These are phyloP conservation scores for Ptychodera flava DNA, from an alignment of 35 echinoderm and acorn worm genomes.

Conservation along the genomic window DNA sequence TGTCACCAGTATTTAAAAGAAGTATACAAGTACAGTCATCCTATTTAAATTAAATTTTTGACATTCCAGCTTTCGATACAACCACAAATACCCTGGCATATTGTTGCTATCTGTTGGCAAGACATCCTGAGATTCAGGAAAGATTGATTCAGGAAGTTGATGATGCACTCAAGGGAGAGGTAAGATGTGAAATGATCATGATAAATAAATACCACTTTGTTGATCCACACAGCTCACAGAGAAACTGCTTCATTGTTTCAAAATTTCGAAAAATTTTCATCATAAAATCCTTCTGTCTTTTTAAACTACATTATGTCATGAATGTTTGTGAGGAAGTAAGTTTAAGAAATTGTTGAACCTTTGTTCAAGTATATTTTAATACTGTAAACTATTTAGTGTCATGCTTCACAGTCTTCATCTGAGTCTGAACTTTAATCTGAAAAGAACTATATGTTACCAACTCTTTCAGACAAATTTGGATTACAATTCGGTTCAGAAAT, in stretches of 20 bases:
- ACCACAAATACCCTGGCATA: constrained; percentile 36
- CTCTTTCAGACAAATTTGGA: too few species aligned
- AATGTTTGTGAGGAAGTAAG: too few species aligned
- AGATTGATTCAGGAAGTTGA: constrained; percentile 44
- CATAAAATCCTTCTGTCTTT: too few species aligned
- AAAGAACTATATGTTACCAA: too few species aligned
- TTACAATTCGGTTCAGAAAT: too few species aligned
- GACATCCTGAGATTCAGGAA: constrained; percentile 45
- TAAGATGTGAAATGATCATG: not conserved
- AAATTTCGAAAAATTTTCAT: constrained; percentile 22
- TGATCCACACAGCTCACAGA: constrained; percentile 26
- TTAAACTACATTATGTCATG: too few species aligned
- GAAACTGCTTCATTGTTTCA: constrained; percentile 31
- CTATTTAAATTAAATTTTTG: not conserved
- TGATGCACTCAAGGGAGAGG: constrained; percentile 6
- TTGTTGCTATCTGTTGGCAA: constrained; percentile 30
- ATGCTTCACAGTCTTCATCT: too few species aligned
- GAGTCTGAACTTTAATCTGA: too few species aligned
- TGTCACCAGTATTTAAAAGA: too few species aligned
- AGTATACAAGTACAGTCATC: not conserved
- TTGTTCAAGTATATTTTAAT: too few species aligned
- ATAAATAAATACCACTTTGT: constrained; percentile 25
- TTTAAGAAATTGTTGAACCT: too few species aligned
- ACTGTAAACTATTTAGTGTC: too few species aligned
- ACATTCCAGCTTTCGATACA: constrained; percentile 20